Evolutionary conservation across 1,140 invertebrate species (phyloP).

Genomic region (Dendroctonus valens): DNA sequence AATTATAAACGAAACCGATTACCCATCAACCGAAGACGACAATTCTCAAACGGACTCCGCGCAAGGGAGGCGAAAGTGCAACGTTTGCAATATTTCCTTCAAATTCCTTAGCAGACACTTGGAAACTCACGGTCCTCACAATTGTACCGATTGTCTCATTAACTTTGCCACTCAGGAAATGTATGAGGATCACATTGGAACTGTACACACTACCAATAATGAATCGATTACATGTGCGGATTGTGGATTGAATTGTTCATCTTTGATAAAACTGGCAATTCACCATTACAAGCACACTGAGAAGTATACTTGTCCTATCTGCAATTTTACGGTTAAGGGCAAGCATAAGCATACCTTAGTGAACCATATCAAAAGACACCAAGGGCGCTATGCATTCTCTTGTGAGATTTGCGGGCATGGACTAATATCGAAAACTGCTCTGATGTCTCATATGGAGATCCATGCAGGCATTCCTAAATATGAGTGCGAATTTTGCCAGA

Average conservation of each 20-base stretch:
- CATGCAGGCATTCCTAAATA: slow-evolving; percentile 40
- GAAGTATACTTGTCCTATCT: slow-evolving; percentile 26
- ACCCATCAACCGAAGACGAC: slow-evolving; percentile 7
- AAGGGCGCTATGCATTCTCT: slow-evolving; percentile 52
- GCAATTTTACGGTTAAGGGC: slow-evolving; percentile 25
- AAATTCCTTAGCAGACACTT: slow-evolving; percentile 17
- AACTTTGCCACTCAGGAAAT: slow-evolving; percentile 53
- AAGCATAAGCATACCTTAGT: slow-evolving; percentile 26
- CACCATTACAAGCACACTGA: slow-evolving; percentile 30
- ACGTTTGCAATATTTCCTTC: neutral
- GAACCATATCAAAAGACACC: slow-evolving; percentile 53
- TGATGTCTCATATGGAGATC: slow-evolving; percentile 50
- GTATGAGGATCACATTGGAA: slow-evolving; percentile 51
- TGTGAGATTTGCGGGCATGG: slow-evolving; percentile 54
- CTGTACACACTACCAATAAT: slow-evolving; percentile 20
- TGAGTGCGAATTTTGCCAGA: slow-evolving; percentile 53
- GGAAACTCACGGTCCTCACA: slow-evolving; percentile 25
- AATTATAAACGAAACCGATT: neutral
- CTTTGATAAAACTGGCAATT: slow-evolving; percentile 18
- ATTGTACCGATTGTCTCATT: slow-evolving; percentile 54
- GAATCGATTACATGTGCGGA: slow-evolving; percentile 17
- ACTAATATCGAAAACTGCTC: slow-evolving; percentile 49
- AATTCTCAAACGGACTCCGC: neutral
- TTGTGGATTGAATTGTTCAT: slow-evolving; percentile 30
- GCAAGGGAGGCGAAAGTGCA: neutral